Evolutionary conservation across 1,140 invertebrate genomes (phyloP).

Genomic region (Reticulitermes speratus): DNA sequence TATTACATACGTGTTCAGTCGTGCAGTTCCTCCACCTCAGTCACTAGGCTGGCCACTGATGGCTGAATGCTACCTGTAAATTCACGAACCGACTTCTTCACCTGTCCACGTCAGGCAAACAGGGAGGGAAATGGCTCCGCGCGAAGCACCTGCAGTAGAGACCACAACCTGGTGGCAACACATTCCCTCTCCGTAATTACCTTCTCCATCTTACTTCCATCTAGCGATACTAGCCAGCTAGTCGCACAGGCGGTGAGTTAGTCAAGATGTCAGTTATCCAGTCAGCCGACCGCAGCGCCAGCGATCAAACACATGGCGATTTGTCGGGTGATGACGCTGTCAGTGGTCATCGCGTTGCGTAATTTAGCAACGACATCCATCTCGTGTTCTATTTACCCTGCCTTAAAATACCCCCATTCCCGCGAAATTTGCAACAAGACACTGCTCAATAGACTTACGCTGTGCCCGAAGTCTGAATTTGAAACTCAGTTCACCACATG

Average conservation of each 20-base stretch:
- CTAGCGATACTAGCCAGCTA: neutral
- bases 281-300: neutral
- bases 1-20: neutral
- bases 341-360: neutral
- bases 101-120: constrained; percentile 30
- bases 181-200: constrained; percentile 27
- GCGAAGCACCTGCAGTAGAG: constrained; percentile 23
- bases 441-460: too few species aligned
- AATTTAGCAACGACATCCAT: neutral
- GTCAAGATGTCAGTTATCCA: neutral
- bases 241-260: neutral
- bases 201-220: neutral
- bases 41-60: constrained; percentile 21
- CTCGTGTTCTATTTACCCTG: neutral
- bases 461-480: too few species aligned
- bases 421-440: too few species aligned
- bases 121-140: constrained; percentile 26
- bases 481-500: too few species aligned
- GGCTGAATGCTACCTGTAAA: constrained; percentile 31
- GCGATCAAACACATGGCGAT: neutral
- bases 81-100: constrained; percentile 25
- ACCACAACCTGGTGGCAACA: neutral
- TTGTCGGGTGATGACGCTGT: neutral
- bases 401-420: neutral
- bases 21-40: neutral